Conservation (phyloP, 1,140 invertebrate genomes). For the Sycobia sp. region DNA sequence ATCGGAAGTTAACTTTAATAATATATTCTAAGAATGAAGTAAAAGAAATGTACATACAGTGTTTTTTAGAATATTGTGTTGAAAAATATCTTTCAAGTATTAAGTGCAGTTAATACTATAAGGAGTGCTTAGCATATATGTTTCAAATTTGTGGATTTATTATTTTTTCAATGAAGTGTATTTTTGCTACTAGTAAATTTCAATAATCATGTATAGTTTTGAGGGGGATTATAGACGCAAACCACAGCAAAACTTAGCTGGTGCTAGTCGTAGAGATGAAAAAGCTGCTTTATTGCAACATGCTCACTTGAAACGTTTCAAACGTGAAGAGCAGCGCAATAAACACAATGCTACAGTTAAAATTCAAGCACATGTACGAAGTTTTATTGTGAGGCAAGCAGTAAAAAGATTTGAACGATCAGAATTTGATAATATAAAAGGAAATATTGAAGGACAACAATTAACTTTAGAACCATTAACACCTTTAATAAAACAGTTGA, state of each 20-base stretch:
- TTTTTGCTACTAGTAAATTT: neutral
- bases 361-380: constrained; percentile 80
- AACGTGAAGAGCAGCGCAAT: constrained; percentile 78
- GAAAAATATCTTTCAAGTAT: constrained; percentile 11
- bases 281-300: constrained; percentile 78
- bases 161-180: constrained; percentile 25
- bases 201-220: constrained; percentile 74
- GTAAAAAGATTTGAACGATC: constrained; percentile 69
- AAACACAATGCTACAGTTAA: constrained; percentile 72
- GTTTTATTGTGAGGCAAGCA: constrained; percentile 72
- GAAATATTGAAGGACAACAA: constrained; percentile 56
- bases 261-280: constrained; percentile 78
- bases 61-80: neutral
- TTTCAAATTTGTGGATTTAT: constrained; percentile 30
- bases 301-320: constrained; percentile 82
- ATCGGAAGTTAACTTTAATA: constrained; percentile 2
- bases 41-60: neutral
- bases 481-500: constrained; percentile 66
- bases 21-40: neutral
- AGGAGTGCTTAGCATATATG: constrained; percentile 2
- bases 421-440: constrained; percentile 71
- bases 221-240: constrained; percentile 88
- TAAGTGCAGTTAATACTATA: neutral
- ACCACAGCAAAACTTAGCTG: constrained; percentile 89
- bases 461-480: constrained; percentile 63